These are phyloP conservation scores for Semotilus atromaculatus DNA, from an alignment of 2,797 vertebrate genomes.

Conservation along the genomic window DNA sequence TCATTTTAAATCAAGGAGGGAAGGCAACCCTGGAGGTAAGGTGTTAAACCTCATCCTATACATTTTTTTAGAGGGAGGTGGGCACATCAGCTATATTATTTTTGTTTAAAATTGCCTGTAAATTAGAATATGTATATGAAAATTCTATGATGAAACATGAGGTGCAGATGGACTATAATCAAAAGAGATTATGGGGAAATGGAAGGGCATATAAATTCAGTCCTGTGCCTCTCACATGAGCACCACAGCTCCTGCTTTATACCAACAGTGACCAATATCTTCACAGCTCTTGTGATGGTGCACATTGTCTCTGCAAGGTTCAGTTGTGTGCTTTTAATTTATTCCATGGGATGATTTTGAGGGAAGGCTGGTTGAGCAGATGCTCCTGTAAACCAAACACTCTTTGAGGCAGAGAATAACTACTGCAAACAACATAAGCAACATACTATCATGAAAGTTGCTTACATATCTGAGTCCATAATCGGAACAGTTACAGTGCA, in stretches of 20 bases:
- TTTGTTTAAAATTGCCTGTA: conserved; percentile 44
- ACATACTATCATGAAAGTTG: background rate
- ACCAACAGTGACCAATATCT: background rate
- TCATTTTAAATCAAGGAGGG: conserved; percentile 55
- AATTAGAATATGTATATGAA: conserved; percentile 43
- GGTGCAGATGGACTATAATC: conserved; percentile 23
- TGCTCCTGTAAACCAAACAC: background rate
- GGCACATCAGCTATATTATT: conserved; percentile 46
- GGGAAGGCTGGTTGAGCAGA: background rate
- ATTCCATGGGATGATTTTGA: background rate
- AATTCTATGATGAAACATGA: conserved; percentile 50
- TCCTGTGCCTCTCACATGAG: background rate
- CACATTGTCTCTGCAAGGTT: background rate
- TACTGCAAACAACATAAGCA: background rate
- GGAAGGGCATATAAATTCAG: background rate
- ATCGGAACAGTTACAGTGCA: background rate
- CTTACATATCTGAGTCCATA: background rate
- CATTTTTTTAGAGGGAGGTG: conserved; percentile 24
- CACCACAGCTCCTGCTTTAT: background rate
- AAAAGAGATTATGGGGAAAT: conserved; percentile 21
- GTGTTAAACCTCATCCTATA: conserved; percentile 47
- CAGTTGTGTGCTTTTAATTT: background rate
- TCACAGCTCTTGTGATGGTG: background rate
- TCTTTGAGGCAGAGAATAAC: background rate
- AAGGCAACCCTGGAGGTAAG: conserved; percentile 61